These are phyloP conservation scores for Philonicus albiceps DNA, from an alignment of 2,888 invertebrate genomes.

Conservation along the genomic window DNA sequence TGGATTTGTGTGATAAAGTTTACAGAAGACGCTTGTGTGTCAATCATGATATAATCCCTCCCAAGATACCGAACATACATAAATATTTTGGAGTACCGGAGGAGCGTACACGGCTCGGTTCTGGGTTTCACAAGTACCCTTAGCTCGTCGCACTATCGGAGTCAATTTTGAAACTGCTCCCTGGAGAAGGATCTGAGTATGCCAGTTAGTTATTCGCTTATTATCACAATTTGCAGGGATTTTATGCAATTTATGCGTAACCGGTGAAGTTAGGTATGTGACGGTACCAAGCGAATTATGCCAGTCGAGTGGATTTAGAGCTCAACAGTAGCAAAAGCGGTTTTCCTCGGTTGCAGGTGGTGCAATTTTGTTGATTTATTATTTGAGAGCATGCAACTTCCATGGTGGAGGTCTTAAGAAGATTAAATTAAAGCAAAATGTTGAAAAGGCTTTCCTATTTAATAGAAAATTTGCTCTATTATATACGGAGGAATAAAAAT, in stretches of 20 bases:
- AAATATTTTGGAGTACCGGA: neutral
- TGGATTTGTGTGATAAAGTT: slow-evolving; percentile 9
- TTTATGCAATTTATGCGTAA: slow-evolving; percentile 1
- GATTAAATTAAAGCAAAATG: neutral
- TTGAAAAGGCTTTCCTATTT: neutral
- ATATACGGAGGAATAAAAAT: too few relatives aligned
- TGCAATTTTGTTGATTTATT: neutral
- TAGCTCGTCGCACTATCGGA: neutral
- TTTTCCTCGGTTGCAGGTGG: neutral
- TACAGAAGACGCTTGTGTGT: neutral
- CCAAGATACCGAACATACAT: neutral
- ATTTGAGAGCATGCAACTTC: neutral
- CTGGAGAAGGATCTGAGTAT: neutral
- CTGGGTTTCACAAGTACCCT: neutral
- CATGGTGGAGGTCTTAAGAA: neutral
- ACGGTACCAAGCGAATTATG: neutral
- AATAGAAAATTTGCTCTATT: too few relatives aligned
- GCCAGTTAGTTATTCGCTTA: slow-evolving; percentile 5
- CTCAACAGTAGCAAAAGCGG: neutral
- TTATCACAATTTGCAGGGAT: slow-evolving; percentile 14
- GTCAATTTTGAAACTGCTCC: neutral
- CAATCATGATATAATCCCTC: neutral
- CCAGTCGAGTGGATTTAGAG: neutral
- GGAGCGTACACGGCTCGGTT: neutral
- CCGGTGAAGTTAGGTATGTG: neutral